Conservation (phyloP, 2,888 invertebrate species). For the Atrina japonica region DNA sequence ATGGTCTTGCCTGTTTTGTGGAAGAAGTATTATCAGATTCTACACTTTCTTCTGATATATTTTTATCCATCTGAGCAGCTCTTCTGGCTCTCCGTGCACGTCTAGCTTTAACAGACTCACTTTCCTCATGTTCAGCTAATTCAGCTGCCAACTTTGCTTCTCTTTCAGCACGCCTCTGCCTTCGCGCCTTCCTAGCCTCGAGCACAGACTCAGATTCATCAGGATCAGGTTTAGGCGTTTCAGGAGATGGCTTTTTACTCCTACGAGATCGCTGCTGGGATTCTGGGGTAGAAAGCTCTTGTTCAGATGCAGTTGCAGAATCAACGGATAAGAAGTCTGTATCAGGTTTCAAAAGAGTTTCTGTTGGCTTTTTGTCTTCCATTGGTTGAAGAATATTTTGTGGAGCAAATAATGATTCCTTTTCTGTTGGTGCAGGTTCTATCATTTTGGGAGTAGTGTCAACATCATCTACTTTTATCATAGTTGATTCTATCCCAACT, state of each 20-base stretch:
- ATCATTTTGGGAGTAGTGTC: neutral
- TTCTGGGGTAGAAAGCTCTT: neutral
- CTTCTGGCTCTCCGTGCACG: slow-evolving; percentile 21
- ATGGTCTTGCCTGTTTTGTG: slow-evolving; percentile 3
- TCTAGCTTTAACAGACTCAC: slow-evolving; percentile 15
- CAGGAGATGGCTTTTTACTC: slow-evolving; percentile 22
- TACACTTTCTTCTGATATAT: slow-evolving; percentile 17
- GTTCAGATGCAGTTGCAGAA: slow-evolving; percentile 1
- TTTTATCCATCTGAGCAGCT: slow-evolving; percentile 3
- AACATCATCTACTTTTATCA: neutral
- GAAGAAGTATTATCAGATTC: slow-evolving; percentile 8
- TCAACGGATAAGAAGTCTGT: neutral
- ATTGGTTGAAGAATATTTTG: no score
- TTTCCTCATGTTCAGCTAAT: slow-evolving; percentile 12
- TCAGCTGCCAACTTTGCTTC: slow-evolving; percentile 28
- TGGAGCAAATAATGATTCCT: no score
- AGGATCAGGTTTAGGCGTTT: slow-evolving; percentile 17
- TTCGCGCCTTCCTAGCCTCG: slow-evolving; percentile 24
- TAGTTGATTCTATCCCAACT: neutral
- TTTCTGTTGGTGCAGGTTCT: slow-evolving; percentile 4
- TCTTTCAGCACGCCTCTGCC: slow-evolving; percentile 21
- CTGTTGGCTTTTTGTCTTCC: slow-evolving; percentile 2
- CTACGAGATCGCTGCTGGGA: slow-evolving; percentile 5
- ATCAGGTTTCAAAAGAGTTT: neutral
- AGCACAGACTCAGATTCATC: slow-evolving; percentile 27